Evolutionary conservation across 2,797 vertebrate species (phyloP).

Genomic region (Galagoides demidoff): DNA sequence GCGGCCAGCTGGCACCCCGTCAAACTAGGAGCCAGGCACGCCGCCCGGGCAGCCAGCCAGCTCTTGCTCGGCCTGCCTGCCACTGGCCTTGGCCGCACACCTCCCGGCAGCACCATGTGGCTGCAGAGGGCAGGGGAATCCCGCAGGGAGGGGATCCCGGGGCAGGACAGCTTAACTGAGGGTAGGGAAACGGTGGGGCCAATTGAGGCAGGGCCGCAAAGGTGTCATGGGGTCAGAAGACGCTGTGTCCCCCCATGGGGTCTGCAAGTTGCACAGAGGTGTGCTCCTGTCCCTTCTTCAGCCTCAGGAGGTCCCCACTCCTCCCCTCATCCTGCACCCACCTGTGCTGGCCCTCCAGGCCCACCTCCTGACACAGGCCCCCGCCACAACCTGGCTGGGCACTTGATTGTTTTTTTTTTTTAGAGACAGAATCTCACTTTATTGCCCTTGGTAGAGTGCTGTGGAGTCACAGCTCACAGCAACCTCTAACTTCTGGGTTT

Average conservation of each 20-base stretch:
- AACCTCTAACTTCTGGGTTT: too few relatives aligned
- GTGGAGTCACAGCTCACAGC: too few relatives aligned
- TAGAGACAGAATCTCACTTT: too few relatives aligned
- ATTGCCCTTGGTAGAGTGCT: too few relatives aligned
- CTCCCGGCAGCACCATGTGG: constrained; percentile 51
- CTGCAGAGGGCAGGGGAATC: constrained; percentile 43
- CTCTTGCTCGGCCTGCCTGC: constrained; percentile 74
- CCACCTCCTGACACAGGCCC: accelerated
- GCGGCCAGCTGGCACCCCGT: constrained; percentile 94
- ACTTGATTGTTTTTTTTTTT: neutral
- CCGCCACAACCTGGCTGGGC: too few relatives aligned
- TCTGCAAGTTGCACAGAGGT: neutral
- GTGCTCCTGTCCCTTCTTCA: neutral
- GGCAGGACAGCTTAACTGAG: neutral
- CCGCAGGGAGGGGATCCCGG: neutral
- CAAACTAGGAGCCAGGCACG: constrained; percentile 91
- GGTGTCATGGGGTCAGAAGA: neutral
- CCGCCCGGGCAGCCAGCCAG: constrained; percentile 89
- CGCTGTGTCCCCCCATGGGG: neutral
- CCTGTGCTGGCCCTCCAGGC: neutral
- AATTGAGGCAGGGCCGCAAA: neutral
- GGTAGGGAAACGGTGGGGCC: accelerated
- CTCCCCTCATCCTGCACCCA: neutral
- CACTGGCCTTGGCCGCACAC: neutral
- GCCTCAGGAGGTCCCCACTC: neutral